Conservation (phyloP, 2,113 vertebrate species). For the Corythornis madagascariensis region DNA sequence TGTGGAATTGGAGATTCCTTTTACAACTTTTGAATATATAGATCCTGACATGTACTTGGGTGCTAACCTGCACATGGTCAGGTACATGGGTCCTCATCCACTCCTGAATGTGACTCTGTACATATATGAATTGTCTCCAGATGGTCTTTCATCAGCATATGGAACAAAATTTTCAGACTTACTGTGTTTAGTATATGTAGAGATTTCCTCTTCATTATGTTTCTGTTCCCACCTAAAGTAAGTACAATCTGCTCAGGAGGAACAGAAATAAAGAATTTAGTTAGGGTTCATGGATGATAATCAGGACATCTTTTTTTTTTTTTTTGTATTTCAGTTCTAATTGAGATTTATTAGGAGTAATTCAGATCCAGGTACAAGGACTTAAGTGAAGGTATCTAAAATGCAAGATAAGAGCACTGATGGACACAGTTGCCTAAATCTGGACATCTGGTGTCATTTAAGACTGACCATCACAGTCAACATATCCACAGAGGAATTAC, state of each 20-base stretch:
- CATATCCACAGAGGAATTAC: not conserved
- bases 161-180: not conserved
- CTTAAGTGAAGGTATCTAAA: not conserved
- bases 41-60: not conserved
- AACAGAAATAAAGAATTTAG: not conserved
- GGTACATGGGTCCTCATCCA: not conserved
- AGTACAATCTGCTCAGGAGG: not conserved
- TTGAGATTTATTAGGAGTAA: not conserved
- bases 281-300: not conserved
- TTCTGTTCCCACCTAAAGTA: not conserved
- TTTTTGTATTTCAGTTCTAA: not conserved
- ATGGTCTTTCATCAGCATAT: not conserved
- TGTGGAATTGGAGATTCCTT: not conserved
- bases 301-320: not conserved
- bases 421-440: not conserved
- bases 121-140: not conserved
- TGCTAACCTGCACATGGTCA: not conserved
- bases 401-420: not conserved
- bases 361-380: not conserved
- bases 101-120: not conserved
- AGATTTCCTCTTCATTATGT: not conserved
- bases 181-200: not conserved
- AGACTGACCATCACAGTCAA: not conserved
- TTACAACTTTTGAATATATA: not conserved
- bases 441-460: not conserved